phyloP scores from a whole-genome alignment of 2,113 vertebrate species.

The Ceyx melanurus region DNA sequence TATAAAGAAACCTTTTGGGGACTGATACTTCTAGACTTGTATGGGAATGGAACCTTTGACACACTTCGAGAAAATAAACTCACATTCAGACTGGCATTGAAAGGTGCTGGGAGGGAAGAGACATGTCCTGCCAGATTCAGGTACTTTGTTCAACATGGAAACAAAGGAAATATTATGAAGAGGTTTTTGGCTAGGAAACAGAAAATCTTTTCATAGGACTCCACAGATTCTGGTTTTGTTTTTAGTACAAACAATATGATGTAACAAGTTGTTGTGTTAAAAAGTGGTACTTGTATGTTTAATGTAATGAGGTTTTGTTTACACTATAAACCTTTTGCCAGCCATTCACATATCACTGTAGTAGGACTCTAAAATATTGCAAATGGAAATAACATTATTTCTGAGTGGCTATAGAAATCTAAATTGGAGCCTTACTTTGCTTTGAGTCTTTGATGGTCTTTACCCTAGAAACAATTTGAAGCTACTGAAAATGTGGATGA shows the following conservation, averaged over 20 bases:
- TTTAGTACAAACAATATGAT: slow-evolving; percentile 43
- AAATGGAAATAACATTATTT: neutral
- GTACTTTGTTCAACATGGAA: neutral
- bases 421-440: neutral
- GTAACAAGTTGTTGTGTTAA: slow-evolving; percentile 23
- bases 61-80: neutral
- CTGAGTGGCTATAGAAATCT: neutral
- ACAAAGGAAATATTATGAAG: slow-evolving; percentile 33
- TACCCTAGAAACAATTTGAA: neutral
- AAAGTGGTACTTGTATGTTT: slow-evolving; percentile 16
- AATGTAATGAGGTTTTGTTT: neutral
- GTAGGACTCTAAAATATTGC: neutral
- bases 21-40: neutral
- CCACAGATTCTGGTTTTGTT: slow-evolving; percentile 40
- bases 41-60: neutral
- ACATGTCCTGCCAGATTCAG: neutral
- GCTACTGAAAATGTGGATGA: neutral
- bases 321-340: neutral
- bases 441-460: neutral
- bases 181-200: slow-evolving; percentile 41
- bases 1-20: neutral
- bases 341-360: neutral
- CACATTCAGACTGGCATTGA: neutral
- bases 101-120: neutral
- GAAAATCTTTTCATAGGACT: slow-evolving; percentile 13